A percentile compares a stretch with the other conserved stretches of the same genome.
phyloP scores from a whole-genome alignment of 92 coral and sea anemone genomes.

The Ricordea florida region DNA sequence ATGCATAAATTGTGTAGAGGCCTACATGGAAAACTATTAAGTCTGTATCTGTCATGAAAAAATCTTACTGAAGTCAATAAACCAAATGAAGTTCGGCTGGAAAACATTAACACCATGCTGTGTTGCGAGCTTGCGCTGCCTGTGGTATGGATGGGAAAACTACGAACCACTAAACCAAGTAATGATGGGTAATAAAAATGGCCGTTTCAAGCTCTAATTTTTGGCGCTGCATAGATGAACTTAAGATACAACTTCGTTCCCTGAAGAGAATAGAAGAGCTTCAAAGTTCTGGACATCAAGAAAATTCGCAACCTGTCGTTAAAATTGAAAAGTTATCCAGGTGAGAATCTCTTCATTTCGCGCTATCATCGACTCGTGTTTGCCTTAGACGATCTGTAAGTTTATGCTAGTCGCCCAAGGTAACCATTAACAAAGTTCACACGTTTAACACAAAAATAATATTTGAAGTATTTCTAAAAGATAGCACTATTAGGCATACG shows the following conservation, averaged over 20 bases:
- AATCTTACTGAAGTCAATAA: too few species aligned
- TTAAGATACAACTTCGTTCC: conserved; percentile 60
- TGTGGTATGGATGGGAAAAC: conserved; percentile 17
- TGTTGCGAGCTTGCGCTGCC: not conserved
- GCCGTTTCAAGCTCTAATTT: conserved; percentile 48
- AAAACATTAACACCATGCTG: not conserved
- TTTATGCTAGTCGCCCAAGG: not conserved
- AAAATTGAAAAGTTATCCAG: conserved; percentile 58
- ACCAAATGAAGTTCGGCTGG: too few species aligned
- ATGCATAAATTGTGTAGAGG: too few species aligned
- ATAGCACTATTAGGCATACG: too few species aligned
- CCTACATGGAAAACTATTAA: too few species aligned
- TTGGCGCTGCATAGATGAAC: conserved; percentile 69
- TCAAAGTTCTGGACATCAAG: conserved; percentile 11
- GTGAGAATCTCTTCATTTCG: conserved; percentile 8
- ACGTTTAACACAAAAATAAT: too few species aligned
- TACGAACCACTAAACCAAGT: not conserved
- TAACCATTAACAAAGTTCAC: too few species aligned
- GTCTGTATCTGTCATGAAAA: too few species aligned
- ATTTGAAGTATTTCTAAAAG: too few species aligned
- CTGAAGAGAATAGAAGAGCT: conserved; percentile 51
- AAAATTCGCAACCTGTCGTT: conserved; percentile 25
- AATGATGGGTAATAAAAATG: conserved; percentile 64
- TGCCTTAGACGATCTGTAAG: conserved; percentile 21
- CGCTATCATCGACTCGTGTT: not conserved